Base-by-base conservation (phyloP, 2,888 invertebrate species). In the Nezara viridula region DNA sequence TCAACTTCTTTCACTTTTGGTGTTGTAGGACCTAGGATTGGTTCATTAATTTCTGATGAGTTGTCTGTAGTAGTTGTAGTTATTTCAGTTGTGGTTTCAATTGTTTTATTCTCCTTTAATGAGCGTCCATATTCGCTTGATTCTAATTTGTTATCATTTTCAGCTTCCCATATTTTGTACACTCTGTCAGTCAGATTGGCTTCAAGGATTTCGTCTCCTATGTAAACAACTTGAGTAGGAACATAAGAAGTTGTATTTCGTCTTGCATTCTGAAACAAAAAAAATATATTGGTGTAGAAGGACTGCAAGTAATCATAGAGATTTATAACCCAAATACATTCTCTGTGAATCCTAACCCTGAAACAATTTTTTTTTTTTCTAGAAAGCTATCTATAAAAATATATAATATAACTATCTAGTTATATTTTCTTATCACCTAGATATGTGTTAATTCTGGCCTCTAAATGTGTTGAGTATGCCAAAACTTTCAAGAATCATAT, bases 41-140 rank as follows among this genome's bases (percentile, higher is more conserved):
- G 97, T 91, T 97, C 97, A 0, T 95, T 95, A 32, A 97, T 95
- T 93, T 97, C 97, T 37, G 94, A 89, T 21, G 85, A 86, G 91
- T 89, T 14, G 89, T 86, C 12, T 49, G 91, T 19, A 86, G 89
- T 27, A 50, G 89, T 66, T 47, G 89, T 88, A 88, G 91, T 90
- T 91, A 89, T 52, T 66, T 85, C 86, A 49, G 86, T 85, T 21
- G 89, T 66, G 0, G 47, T 47, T 86, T 73, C 66, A 19, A 19
- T 73, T 21, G 86, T 89, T 47, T 86, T 89, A 16, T 89, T 86
- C 16, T 85, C 89, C 55, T 81, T 66, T 37, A 86, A 44, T 19
- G 89, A 85, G 37, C 86, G 73, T 12, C 89, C 89, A 89, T 85
- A 86, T 16, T 81, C 81, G 85, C 89, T 60, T 91, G 90, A 89